phyloP scores from a whole-genome alignment of 2,888 invertebrate genomes.

The Cyclophora punctaria region DNA sequence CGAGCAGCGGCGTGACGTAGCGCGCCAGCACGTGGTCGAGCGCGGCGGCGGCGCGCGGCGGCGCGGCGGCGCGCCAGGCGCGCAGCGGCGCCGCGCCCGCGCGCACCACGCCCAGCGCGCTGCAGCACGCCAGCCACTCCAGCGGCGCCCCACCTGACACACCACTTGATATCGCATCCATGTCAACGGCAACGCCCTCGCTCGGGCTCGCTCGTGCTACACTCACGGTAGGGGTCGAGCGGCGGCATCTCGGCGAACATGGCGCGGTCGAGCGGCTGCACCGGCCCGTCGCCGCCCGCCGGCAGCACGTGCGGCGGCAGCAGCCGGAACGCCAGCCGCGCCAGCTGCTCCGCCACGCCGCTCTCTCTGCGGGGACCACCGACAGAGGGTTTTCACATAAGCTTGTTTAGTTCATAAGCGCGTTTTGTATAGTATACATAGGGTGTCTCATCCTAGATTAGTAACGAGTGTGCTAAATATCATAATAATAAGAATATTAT shows the following conservation, averaged over 20 bases:
- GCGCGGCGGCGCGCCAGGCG: constrained; percentile 35
- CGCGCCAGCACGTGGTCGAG: neutral
- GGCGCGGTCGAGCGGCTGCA: constrained; percentile 7
- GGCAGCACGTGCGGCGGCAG: constrained; percentile 33
- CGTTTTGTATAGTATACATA: too few relatives aligned
- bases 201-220: constrained; percentile 7
- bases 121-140: constrained; percentile 73
- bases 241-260: constrained; percentile 14
- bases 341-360: constrained; percentile 24
- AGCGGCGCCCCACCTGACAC: constrained; percentile 82
- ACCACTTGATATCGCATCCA: constrained; percentile 82
- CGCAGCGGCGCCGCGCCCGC: constrained; percentile 79
- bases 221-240: constrained; percentile 21
- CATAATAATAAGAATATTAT: too few relatives aligned
- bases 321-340: constrained; percentile 35
- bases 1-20: constrained; percentile 10
- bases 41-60: constrained; percentile 5
- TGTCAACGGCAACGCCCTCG: constrained; percentile 40
- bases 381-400: too few relatives aligned
- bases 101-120: constrained; percentile 79
- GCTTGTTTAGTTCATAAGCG: too few relatives aligned
- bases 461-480: too few relatives aligned
- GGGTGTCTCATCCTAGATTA: too few relatives aligned
- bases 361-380: constrained; percentile 21
- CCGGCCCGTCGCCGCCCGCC: constrained; percentile 16